phyloP scores from a whole-genome alignment of 1,140 invertebrate genomes.

The Drosophila sturtevanti region DNA sequence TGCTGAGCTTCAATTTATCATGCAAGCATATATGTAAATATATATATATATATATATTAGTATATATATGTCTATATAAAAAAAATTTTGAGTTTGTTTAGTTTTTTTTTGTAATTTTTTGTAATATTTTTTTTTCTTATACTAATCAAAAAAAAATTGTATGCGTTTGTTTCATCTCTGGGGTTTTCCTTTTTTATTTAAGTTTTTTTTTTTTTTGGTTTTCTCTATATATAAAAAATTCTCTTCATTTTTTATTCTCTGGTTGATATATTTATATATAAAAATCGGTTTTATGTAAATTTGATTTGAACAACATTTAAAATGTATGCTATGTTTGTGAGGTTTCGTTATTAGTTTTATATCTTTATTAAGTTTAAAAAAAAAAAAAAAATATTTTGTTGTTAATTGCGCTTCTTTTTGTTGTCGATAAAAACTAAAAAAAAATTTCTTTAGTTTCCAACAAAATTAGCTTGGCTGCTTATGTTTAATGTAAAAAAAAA shows the following conservation, averaged over 20 bases:
- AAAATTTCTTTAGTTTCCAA: conserved; percentile 30
- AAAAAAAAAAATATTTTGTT: conserved; percentile 45
- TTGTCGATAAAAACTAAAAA: conserved; percentile 27
- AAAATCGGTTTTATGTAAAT: conserved; percentile 41
- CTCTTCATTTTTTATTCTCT: conserved; percentile 10
- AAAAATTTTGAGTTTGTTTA: neutral
- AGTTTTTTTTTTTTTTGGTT: neutral
- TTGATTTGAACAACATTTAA: conserved; percentile 69
- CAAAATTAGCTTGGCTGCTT: conserved; percentile 79
- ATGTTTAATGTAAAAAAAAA: conserved; percentile 60
- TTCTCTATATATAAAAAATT: conserved; percentile 62
- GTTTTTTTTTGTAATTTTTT: conserved; percentile 56
- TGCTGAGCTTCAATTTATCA: neutral
- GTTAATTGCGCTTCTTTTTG: conserved; percentile 50
- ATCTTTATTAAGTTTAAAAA: conserved; percentile 46
- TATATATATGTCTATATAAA: conserved; percentile 28
- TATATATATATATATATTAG: conserved; percentile 24
- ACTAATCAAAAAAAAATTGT: conserved; percentile 70
- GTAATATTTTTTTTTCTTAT: conserved; percentile 52
- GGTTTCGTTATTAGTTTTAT: conserved; percentile 48
- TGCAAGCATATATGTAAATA: conserved; percentile 16
- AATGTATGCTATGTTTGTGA: conserved; percentile 65
- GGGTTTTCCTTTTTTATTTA: conserved; percentile 43
- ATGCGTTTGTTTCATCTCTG: conserved; percentile 42
- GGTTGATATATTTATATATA: conserved; percentile 53